Base-by-base conservation (phyloP, 2,888 invertebrate genomes). In the Timema cristinae region DNA sequence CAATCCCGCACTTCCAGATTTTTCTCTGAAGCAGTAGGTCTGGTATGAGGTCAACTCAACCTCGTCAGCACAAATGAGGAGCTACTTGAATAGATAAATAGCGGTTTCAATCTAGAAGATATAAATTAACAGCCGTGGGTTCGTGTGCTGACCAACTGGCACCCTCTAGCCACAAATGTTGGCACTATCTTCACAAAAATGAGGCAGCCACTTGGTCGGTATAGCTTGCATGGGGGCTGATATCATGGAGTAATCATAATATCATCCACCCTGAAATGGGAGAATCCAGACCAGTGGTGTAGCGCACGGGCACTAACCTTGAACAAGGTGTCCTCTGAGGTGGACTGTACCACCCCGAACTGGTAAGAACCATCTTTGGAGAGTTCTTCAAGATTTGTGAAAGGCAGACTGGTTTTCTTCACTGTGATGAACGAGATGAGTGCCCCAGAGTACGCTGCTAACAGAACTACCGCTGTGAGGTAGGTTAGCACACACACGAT, bases 381-480 rank as follows among this genome's bases (percentile, higher is more conserved):
- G 50, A 71, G 59, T 6, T 61, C 71, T 0, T 16, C 50, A 49
- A 71, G 71, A 10, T 67, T 67, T 7, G 11, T 67, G 71, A 71
- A 71, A 6, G 71, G 71, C 71, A 71, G 6, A n/a, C 54, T 16
- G 8, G 59, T 56, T 50, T 56, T 49, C 67, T 47, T 68, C 50
- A 71, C 71, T 15, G 71, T 50, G 47, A 71, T 67, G 67, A 59
- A 68, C 15, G 71, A 71, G 61, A 71, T 71, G 67, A 71, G 59
- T 16, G 67, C 56, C n/a, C 71, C 71, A 13, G 71, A 71, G 68
- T 71, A 71, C 61, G 68, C 68, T 59, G 67, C 68, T 50, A 67
- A 49, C 56, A 68, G 68, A n/a, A 71, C 63, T 50, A 71, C 71
- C 0, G 71, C 71, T 16, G 71, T 71, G 54, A 68, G 50, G 71